Evolutionary conservation across 37 sponge, comb jelly and placozoan species (phyloP), one percentile per base, ranked within the genome.

Genomic region (Aplysina aerophoba): DNA sequence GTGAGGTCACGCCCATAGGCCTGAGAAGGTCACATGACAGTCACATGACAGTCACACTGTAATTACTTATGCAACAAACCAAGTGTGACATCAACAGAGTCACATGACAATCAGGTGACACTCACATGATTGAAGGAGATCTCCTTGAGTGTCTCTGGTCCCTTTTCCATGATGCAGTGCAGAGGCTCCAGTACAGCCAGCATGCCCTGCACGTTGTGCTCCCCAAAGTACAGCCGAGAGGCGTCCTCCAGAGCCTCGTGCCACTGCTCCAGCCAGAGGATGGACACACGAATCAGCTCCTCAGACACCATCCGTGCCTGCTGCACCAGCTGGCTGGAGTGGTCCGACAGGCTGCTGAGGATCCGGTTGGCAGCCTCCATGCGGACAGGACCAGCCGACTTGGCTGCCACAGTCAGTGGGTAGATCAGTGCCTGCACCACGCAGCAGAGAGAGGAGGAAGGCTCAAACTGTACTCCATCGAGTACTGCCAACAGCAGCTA

Each of bases 241-340:
- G 99, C 99, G 56, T 96, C 97, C 72, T 98, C 99, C 83, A 98
- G 88, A 57, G 92, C 93, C 66, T 96, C 99, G 66, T 98, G 97
- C 99, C 99, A 98, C 85, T 93, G 93, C 80, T 98, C 99, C 85
- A 96, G 97, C 99, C 99, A 98, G 58, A 96, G 82, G 16, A 98
- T 98, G 83, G 99, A 95, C 31, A 98, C 97, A n/a, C 96, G 36
- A 30, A 98, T 98, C 35, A 98, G 94, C 80, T 98, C 99, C 77
- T 96, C 95, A 53, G 94, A 93, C 31, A 98, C 97, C 93, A 98
- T 91, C 73, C 93, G 77, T 31, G 97, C 99, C 68, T 98, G 97
- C 65, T 94, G 89, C 15, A 94, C 97, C 33, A 98, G 85, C 24
- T 66, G 80, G 75, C 85, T 85, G 84, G 91, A 94, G 84, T 96